These are phyloP conservation scores for Nasua narica DNA, from an alignment of 2,797 vertebrate species.

Conservation along the genomic window DNA sequence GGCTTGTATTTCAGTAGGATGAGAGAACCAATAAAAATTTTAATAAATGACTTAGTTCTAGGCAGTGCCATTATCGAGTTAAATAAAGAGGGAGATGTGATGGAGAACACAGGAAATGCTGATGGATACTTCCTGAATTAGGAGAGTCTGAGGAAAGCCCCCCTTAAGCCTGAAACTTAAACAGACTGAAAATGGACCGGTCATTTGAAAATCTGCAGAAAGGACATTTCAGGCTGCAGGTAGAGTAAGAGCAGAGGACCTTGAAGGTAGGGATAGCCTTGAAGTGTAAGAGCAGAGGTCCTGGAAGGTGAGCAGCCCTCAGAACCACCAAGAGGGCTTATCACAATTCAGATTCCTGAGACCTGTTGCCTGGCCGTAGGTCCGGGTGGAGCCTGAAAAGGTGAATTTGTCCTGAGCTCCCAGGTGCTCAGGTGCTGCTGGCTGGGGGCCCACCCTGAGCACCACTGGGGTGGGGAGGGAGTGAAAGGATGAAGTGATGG, in stretches of 20 bases:
- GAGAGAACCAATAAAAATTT: background rate
- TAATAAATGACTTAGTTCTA: background rate
- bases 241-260: background rate
- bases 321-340: background rate
- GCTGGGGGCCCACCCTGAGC: background rate
- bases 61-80: background rate
- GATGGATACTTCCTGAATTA: background rate
- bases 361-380: accelerated
- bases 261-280: background rate
- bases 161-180: background rate
- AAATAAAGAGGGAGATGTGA: background rate
- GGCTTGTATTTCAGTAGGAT: background rate
- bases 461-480: background rate
- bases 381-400: background rate
- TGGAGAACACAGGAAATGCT: background rate
- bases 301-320: background rate
- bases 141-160: background rate
- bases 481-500: background rate
- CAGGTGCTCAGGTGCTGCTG: background rate
- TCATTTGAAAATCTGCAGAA: background rate
- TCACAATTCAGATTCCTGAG: background rate
- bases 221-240: background rate
- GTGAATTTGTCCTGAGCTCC: background rate
- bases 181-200: background rate
- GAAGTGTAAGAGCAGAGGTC: background rate